Evolutionary conservation across 2,888 invertebrate species (phyloP), one percentile per base, ranked within the genome.

Genomic region (Apocheima hispidaria): DNA sequence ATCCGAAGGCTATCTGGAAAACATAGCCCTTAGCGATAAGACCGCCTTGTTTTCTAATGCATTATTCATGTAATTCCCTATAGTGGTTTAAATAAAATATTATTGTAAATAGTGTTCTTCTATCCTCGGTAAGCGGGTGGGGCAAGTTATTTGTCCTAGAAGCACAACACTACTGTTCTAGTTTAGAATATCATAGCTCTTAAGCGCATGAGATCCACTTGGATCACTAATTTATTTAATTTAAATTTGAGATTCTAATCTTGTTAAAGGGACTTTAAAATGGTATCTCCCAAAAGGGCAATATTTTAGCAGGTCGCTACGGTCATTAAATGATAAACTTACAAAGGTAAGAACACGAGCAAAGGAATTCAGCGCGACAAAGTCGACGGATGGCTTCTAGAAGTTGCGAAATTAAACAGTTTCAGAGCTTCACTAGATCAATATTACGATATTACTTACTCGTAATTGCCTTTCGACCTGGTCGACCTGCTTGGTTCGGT

Each of bases 331-430:
- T 72, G 73, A 70, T 73, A 68, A 77, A 77, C 72, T 75, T 74
- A 76, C 74, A 77, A 71, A 78, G 75, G 74, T 74, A 74, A 74
- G 76, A 79, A 75, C 72, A 74, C 65, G 73, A 71, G 72, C 72
- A 68, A 68, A 18, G 41, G 69, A 66, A 62, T 62, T 61, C 46
- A 52, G 53, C 49, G 59, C 60, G 41, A 20, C 53, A 55, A 65
- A 74, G 72, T 71, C 69, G 74, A 20, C 36, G 35, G 33, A 20
- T 20, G 28, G 30, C 30, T 46, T 50, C 14, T 30, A 50, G 14
- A 30, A 36, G 20, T 20, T 46, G 3, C 38, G n/a, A 3, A 38
- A n/a, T 20, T 21, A 1, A 26, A 33, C 40, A 57, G 35, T 57
- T 43, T 21, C 20, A 14, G 12, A 44, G 33, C 44, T 35, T 16